A percentile compares a stretch with the other conserved stretches of the same genome.
phyloP scores from a whole-genome alignment of 2,797 vertebrate genomes.

The Gymnodraco acuticeps region DNA sequence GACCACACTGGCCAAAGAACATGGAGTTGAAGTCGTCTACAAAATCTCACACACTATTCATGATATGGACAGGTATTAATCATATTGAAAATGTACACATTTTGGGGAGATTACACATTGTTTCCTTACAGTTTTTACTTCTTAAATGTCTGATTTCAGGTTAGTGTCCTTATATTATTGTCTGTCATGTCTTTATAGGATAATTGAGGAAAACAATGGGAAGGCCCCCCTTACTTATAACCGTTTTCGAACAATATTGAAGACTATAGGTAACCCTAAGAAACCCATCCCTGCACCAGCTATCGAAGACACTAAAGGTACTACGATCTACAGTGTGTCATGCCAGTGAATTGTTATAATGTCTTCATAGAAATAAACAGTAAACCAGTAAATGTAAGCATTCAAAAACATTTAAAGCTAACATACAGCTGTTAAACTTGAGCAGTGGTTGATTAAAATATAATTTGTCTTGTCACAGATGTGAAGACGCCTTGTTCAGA shows the following conservation, averaged over 20 bases:
- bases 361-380: neutral
- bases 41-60: conserved; percentile 85
- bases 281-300: conserved; percentile 70
- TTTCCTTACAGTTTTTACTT: neutral
- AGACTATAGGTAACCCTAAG: conserved; percentile 73
- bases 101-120: too few relatives aligned
- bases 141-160: neutral
- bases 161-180: neutral
- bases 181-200: conserved; percentile 59
- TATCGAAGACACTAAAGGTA: conserved; percentile 77
- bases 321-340: neutral
- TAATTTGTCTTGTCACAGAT: conserved; percentile 59
- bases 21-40: conserved; percentile 73
- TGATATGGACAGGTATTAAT: conserved; percentile 77
- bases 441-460: neutral
- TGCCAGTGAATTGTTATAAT: neutral
- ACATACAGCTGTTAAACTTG: neutral
- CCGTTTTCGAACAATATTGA: conserved; percentile 75
- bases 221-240: conserved; percentile 84
- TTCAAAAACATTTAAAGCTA: neutral
- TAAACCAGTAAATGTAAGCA: neutral
- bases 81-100: neutral
- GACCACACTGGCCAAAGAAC: conserved; percentile 68
- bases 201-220: conserved; percentile 82
- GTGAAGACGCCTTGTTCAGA: conserved; percentile 62